These are phyloP conservation scores for Perccottus glenii DNA, from an alignment of 2,113 vertebrate genomes.

Conservation along the genomic window DNA sequence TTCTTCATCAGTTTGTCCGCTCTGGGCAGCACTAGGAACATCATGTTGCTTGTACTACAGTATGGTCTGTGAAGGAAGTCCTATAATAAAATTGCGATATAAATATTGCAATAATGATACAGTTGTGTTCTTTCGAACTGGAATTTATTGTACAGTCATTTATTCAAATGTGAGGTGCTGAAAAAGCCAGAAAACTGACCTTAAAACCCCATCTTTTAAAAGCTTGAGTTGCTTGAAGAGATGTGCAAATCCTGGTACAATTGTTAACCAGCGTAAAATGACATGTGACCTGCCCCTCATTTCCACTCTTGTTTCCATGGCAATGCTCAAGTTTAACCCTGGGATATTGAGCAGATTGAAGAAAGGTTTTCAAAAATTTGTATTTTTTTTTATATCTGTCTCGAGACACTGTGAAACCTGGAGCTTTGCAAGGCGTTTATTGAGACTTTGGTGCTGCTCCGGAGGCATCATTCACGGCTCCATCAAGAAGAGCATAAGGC, in stretches of 20 bases:
- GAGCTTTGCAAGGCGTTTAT: conserved; percentile 18
- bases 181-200: conserved; percentile 19
- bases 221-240: not conserved
- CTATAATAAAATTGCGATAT: too few relatives aligned
- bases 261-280: not conserved
- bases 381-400: not conserved
- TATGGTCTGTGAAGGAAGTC: too few relatives aligned
- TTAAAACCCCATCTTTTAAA: conserved; percentile 40
- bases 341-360: conserved; percentile 14
- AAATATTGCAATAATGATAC: too few relatives aligned
- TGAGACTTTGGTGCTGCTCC: conserved; percentile 27
- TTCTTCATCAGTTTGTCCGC: too few relatives aligned
- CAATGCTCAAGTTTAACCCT: conserved; percentile 3
- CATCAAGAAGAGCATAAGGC: conserved; percentile 9
- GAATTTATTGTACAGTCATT: too few relatives aligned
- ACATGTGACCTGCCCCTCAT: not conserved
- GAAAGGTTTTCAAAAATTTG: conserved; percentile 17
- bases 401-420: not conserved
- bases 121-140: too few relatives aligned
- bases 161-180: not conserved
- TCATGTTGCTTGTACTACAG: too few relatives aligned
- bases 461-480: conserved; percentile 13
- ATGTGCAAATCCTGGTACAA: not conserved
- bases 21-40: too few relatives aligned
- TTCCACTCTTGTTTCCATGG: conserved; percentile 26